Evolutionary conservation across 2,113 vertebrate species (phyloP).

Genomic region (Lycaon pictus): DNA sequence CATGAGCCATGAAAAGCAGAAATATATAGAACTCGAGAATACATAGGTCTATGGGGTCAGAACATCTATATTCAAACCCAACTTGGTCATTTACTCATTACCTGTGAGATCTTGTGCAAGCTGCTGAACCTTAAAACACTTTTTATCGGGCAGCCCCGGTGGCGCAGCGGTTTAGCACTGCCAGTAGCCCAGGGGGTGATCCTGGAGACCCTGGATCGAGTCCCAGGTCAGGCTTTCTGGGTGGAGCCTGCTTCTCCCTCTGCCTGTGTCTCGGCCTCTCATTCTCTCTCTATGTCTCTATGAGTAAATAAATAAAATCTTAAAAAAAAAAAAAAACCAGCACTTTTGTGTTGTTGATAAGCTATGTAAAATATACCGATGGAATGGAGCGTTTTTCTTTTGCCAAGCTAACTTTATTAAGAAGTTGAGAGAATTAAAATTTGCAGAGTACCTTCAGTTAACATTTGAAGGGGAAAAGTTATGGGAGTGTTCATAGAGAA

Average conservation of each 20-base stretch:
- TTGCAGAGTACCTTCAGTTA: neutral
- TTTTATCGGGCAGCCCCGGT: neutral
- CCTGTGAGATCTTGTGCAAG: neutral
- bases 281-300: too few species aligned
- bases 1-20: neutral
- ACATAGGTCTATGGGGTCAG: too few species aligned
- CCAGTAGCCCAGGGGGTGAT: too few species aligned
- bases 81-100: neutral
- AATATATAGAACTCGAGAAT: neutral
- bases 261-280: too few species aligned
- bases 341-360: neutral
- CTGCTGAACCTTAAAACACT: neutral
- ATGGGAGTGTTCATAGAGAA: neutral
- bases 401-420: neutral
- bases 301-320: too few species aligned
- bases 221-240: too few species aligned
- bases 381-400: neutral
- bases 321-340: too few species aligned
- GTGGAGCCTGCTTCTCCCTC: too few species aligned
- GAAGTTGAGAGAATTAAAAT: slow-evolving; percentile 41
- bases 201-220: too few species aligned
- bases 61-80: too few species aligned
- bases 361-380: neutral
- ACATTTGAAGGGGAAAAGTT: neutral
- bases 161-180: too few species aligned